Conservation (phyloP, 2,113 vertebrate genomes). For the Ctenomys sociabilis region DNA sequence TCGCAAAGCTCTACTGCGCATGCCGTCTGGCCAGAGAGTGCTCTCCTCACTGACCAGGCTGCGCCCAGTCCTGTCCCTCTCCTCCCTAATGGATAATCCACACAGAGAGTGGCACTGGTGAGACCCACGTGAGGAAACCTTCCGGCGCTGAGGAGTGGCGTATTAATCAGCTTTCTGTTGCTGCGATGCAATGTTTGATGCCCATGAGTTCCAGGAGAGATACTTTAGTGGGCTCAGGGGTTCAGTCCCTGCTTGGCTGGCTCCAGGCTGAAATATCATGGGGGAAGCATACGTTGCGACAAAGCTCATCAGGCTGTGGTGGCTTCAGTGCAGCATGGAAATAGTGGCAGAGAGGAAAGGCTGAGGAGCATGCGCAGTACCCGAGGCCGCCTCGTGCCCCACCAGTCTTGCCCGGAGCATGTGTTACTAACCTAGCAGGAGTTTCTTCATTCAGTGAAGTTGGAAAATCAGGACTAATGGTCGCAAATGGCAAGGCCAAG, state of each 20-base stretch:
- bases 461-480: neutral
- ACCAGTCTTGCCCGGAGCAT: neutral
- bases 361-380: neutral
- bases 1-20: neutral
- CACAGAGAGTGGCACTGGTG: neutral
- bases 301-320: neutral
- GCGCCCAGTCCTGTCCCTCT: neutral
- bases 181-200: neutral
- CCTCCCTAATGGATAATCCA: neutral
- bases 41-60: neutral
- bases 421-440: neutral
- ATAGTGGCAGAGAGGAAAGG: neutral
- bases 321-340: neutral
- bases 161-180: neutral
- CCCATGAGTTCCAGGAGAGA: neutral
- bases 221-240: neutral
- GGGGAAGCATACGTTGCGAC: neutral
- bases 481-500: neutral
- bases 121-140: neutral
- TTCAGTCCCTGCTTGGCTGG: neutral
- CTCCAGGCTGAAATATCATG: neutral
- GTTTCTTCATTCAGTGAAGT: neutral
- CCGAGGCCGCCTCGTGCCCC: neutral
- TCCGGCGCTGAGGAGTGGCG: neutral
- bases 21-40: neutral